These are phyloP conservation scores for Drosophila murphyi DNA, from an alignment of 1,140 invertebrate species.

Conservation along the genomic window DNA sequence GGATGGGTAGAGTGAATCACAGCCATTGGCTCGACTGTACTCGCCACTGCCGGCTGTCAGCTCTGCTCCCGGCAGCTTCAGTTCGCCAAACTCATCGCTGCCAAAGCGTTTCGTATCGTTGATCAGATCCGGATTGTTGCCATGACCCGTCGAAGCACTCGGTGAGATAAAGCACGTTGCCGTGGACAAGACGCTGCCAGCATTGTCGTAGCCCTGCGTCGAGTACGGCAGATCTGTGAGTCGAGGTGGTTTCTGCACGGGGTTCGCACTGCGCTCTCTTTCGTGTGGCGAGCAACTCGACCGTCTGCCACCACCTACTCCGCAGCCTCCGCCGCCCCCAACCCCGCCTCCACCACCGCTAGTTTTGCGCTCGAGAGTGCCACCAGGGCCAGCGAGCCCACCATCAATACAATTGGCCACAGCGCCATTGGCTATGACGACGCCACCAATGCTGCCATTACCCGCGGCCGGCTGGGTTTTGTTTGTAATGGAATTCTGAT, in stretches of 20 bases:
- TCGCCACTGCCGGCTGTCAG: constrained; percentile 86
- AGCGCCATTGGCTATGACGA: constrained; percentile 76
- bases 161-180: constrained; percentile 88
- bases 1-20: constrained; percentile 89
- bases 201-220: constrained; percentile 87
- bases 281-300: constrained; percentile 63
- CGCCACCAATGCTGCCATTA: constrained; percentile 85
- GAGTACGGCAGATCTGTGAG: constrained; percentile 88
- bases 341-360: constrained; percentile 26
- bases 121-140: constrained; percentile 93
- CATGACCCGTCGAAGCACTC: constrained; percentile 86
- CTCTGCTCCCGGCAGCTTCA: constrained; percentile 59
- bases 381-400: constrained; percentile 14
- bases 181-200: constrained; percentile 87
- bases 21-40: constrained; percentile 88
- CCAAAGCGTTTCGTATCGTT: constrained; percentile 89
- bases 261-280: constrained; percentile 87
- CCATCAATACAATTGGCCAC: constrained; percentile 73
- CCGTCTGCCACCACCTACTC: constrained; percentile 3
- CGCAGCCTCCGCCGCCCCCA: background rate
- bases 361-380: constrained; percentile 72
- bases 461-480: constrained; percentile 85
- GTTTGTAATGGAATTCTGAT: constrained; percentile 84
- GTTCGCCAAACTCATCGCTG: constrained; percentile 84
- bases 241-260: constrained; percentile 89